Percentiles rank a stretch among this genome's conserved stretches.
Conservation (phyloP, 2,888 invertebrate species). For the Seira musarum region DNA sequence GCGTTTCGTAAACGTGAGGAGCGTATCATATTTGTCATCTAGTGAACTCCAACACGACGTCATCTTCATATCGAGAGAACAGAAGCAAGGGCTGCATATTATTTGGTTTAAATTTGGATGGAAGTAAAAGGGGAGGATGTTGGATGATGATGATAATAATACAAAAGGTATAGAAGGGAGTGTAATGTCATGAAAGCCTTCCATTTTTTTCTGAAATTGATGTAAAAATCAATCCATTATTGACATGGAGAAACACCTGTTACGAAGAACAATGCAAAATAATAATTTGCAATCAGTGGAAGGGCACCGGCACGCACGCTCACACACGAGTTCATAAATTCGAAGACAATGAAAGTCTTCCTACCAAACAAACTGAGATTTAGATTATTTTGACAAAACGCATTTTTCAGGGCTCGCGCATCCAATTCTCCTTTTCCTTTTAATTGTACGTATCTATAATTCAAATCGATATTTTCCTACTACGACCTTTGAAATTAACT, state of each 20-base stretch:
- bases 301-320: conserved; percentile 22
- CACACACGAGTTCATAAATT: background rate
- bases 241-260: background rate
- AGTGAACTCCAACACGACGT: conserved; percentile 10
- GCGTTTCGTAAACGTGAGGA: conserved; percentile 51
- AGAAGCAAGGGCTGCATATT: background rate
- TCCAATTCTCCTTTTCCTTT: background rate
- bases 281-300: conserved; percentile 33
- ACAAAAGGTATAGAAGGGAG: background rate
- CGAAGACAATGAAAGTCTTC: background rate
- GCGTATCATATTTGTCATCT: conserved; percentile 50
- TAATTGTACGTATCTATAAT: background rate
- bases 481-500: too few species aligned
- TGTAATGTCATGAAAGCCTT: background rate
- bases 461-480: background rate
- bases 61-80: background rate
- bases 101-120: too few species aligned
- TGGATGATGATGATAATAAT: background rate
- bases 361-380: background rate
- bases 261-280: background rate
- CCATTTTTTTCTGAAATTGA: background rate
- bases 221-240: background rate
- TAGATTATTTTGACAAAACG: background rate
- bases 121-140: conserved; percentile 19
- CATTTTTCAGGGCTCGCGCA: too few species aligned